Evolutionary conservation across 2,113 vertebrate species (phyloP), one percentile per base, ranked within the genome.

Genomic region (Tauraco erythrolophus): DNA sequence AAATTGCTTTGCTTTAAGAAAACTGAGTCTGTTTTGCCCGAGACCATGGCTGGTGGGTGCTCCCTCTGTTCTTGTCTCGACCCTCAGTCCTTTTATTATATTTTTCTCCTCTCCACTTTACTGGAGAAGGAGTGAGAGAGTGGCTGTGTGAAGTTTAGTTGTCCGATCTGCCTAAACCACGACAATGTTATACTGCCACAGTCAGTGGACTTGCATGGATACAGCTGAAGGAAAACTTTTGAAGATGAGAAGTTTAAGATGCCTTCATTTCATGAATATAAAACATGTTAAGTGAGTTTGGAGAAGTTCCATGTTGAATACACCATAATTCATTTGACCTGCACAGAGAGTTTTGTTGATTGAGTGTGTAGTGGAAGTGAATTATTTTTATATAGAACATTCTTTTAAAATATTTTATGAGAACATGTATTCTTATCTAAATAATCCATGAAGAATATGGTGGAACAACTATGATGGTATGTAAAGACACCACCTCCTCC

Each of bases 401-500:
- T 45, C 11, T 69, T 87, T 69, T 23, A 15, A 89, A 89, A 27
- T 54, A 80, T 43, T 58, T 64, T 33, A 46, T 41, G 13, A 28
- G 6, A 78, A 27, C 4, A 43, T 9, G 8, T 8, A 37, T 66
- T 87, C 14, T 66, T 31, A 22, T 39, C 11, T 53, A 53, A 82
- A 16, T 31, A 70, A 7, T 57, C 41, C 25, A 14, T 54, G n/a
- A 90, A 81, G 7, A 84, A 70, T 48, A 69, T 62, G 9, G 4
- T 62, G 17, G n/a, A 88, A 79, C 8, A 79, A n/a, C 28, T 53
- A 9, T 19, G 13, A 43, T 10, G 3, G 6, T 45, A 12, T 74
- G 23, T 65, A 51, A 81, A 65, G 45, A 84, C 6, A 70, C 1
- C 5, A 0, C 1, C 2, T 65, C 9, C 11, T 2, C 3, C 37